Percentiles rank a stretch among this genome's conserved stretches.
These are phyloP conservation scores for Agriopis aurantiaria DNA, from an alignment of 2,888 invertebrate genomes.

Conservation along the genomic window DNA sequence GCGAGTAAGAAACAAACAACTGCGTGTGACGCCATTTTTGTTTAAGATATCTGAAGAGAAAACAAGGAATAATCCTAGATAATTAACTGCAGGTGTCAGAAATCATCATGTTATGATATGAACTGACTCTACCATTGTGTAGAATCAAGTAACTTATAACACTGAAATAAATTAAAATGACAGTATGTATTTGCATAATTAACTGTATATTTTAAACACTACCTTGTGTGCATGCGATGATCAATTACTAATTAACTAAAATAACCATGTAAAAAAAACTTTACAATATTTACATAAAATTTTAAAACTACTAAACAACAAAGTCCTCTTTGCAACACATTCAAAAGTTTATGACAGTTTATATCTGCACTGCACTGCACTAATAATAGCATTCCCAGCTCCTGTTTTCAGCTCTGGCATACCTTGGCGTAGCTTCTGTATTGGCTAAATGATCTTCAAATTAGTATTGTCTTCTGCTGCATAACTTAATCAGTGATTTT, in stretches of 20 bases:
- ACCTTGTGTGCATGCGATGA: conserved; percentile 32
- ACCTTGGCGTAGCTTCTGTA: conserved; percentile 46
- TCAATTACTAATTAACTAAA: conserved; percentile 35
- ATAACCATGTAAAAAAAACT: conserved; percentile 38
- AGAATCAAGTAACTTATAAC: not conserved
- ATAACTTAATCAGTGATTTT: conserved; percentile 59
- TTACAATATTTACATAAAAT: conserved; percentile 47
- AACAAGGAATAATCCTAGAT: too few relatives aligned
- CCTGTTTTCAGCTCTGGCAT: conserved; percentile 40
- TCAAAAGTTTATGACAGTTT: conserved; percentile 44
- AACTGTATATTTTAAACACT: conserved; percentile 27
- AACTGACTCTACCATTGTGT: too few relatives aligned
- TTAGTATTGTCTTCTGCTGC: conserved; percentile 55
- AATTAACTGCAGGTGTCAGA: too few relatives aligned
- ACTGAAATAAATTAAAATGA: not conserved
- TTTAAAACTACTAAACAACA: conserved; percentile 39
- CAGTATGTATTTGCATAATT: conserved; percentile 4
- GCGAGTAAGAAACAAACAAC: too few relatives aligned
- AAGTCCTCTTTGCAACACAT: conserved; percentile 43
- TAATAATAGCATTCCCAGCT: conserved; percentile 41
- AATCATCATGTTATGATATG: too few relatives aligned
- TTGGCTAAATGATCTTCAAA: conserved; percentile 42
- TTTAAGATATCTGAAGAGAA: too few relatives aligned
- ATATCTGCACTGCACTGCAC: conserved; percentile 45
- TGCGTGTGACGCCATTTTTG: too few relatives aligned